These are phyloP conservation scores for Motacilla tschutschensis DNA, from an alignment of 2,113 vertebrate genomes.

Conservation along the genomic window DNA sequence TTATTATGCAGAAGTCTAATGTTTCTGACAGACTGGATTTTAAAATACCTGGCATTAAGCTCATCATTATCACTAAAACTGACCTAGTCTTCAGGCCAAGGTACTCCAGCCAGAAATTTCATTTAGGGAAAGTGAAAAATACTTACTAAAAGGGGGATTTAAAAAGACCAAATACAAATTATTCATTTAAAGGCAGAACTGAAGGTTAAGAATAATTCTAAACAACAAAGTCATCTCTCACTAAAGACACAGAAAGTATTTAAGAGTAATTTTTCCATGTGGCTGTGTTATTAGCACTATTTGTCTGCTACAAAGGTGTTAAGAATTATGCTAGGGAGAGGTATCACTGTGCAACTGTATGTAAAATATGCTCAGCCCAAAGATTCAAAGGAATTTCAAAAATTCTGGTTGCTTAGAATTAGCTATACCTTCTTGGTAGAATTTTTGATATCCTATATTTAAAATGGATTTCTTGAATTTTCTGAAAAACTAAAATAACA, in stretches of 20 bases:
- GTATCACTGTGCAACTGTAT: not conserved
- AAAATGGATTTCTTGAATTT: conserved; percentile 20
- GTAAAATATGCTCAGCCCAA: not conserved
- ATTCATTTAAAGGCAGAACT: not conserved
- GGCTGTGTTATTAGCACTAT: not conserved
- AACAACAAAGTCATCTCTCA: not conserved
- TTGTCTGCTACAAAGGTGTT: not conserved
- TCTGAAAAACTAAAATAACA: conserved; percentile 30
- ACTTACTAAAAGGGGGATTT: not conserved
- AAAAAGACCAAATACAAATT: not conserved
- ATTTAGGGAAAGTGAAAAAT: not conserved
- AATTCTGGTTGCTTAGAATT: not conserved
- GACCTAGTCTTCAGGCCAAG: not conserved
- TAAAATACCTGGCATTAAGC: not conserved
- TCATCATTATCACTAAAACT: not conserved
- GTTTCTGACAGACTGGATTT: not conserved
- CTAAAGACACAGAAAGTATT: not conserved
- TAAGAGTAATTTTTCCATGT: not conserved
- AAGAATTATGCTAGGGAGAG: not conserved
- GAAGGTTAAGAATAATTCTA: not conserved
- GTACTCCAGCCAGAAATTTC: not conserved
- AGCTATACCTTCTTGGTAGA: not conserved
- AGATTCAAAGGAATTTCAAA: not conserved
- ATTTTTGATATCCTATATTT: not conserved
- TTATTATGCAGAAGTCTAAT: not conserved